phyloP scores from a whole-genome alignment of 2,888 invertebrate genomes.

The Hipparchia sbordonii region DNA sequence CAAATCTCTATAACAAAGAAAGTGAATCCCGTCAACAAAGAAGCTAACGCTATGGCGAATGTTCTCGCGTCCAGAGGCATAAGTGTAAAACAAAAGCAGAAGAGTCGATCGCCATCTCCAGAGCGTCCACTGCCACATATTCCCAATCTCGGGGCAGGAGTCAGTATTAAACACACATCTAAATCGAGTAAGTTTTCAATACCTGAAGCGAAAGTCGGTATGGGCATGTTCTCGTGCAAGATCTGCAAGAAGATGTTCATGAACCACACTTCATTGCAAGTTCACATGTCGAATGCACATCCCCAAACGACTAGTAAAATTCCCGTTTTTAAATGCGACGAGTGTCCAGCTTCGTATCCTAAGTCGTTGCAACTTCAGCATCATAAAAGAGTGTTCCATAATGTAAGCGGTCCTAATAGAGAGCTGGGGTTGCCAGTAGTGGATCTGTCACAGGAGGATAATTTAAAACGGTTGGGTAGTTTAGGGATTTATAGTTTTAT shows the following conservation, averaged over 20 bases:
- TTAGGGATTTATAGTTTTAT: slow-evolving; percentile 90
- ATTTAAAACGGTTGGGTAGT: slow-evolving; percentile 84
- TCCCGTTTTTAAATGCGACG: slow-evolving; percentile 84
- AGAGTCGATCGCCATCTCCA: slow-evolving; percentile 71
- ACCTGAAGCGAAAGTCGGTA: slow-evolving; percentile 72
- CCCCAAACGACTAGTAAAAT: slow-evolving; percentile 59
- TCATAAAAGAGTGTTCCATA: slow-evolving; percentile 77
- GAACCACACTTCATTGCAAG: slow-evolving; percentile 64
- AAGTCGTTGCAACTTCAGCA: slow-evolving; percentile 87
- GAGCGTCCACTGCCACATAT: slow-evolving; percentile 74
- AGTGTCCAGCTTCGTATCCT: slow-evolving; percentile 88
- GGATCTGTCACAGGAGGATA: slow-evolving; percentile 86
- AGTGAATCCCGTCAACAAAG: slow-evolving; percentile 80
- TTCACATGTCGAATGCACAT: slow-evolving; percentile 71
- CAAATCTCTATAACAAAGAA: slow-evolving; percentile 87
- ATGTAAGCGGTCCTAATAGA: slow-evolving; percentile 68
- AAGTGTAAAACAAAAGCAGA: slow-evolving; percentile 87
- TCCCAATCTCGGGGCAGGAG: slow-evolving; percentile 75
- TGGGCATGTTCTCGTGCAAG: slow-evolving; percentile 67
- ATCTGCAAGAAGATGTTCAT: slow-evolving; percentile 78
- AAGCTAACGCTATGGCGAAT: slow-evolving; percentile 89
- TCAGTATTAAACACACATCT: slow-evolving; percentile 80
- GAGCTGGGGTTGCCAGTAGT: slow-evolving; percentile 89
- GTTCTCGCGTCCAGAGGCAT: slow-evolving; percentile 90
- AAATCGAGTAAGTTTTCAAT: slow-evolving; percentile 71